Conservation (phyloP, 92 coral and sea anemone genomes). For the Ricordea florida region DNA sequence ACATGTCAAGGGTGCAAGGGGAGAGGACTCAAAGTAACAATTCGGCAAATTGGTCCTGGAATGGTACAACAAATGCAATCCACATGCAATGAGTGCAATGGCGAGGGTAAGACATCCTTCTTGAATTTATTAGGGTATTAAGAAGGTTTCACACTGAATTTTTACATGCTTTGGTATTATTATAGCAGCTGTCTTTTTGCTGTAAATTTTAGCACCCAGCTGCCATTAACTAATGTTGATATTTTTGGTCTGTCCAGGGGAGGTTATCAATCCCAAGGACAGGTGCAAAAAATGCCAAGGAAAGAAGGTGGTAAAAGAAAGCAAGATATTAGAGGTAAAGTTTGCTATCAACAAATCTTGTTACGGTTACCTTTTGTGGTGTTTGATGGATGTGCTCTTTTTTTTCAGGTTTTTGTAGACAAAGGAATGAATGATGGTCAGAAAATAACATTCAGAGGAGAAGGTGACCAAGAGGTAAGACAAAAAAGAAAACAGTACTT, state of each 20-base stretch:
- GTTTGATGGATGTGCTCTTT: background rate
- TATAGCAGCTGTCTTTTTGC: too few species aligned
- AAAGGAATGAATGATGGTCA: slow-evolving; percentile 98
- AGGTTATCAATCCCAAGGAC: slow-evolving; percentile 91
- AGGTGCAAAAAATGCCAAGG: slow-evolving; percentile 99
- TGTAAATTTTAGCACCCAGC: too few species aligned
- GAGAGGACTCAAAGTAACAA: slow-evolving; percentile 83
- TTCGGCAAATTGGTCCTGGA: slow-evolving; percentile 92
- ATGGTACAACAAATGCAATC: slow-evolving; percentile 99
- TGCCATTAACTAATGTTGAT: too few species aligned
- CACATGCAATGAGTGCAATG: slow-evolving; percentile 83
- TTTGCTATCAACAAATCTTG: too few species aligned
- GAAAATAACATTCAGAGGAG: slow-evolving; percentile 93
- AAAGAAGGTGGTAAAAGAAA: slow-evolving; percentile 90
- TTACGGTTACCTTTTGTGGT: background rate
- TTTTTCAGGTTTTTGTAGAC: slow-evolving; percentile 84
- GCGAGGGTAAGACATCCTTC: slow-evolving; percentile 70
- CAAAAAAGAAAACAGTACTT: too few species aligned
- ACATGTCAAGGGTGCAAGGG: slow-evolving; percentile 90
- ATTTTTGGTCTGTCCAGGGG: slow-evolving; percentile 59
- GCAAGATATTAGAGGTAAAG: slow-evolving; percentile 90
- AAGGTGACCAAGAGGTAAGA: slow-evolving; percentile 97
- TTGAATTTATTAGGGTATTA: background rate
- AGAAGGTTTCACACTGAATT: background rate
- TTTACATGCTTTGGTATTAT: too few species aligned